phyloP scores from a whole-genome alignment of 2,888 invertebrate species.

The Adelognathus sp. region DNA sequence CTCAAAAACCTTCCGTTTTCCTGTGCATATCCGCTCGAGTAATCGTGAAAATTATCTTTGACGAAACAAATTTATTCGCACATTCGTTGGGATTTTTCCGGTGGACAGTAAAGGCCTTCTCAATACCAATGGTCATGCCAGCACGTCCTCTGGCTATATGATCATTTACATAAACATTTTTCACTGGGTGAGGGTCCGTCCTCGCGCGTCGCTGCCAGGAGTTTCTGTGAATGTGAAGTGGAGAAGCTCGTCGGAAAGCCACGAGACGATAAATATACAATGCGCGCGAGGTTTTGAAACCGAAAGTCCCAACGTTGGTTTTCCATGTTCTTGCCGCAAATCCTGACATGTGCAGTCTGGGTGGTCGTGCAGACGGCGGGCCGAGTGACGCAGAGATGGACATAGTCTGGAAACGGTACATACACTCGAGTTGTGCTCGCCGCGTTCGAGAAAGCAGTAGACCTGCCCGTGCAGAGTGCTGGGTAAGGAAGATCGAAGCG shows the following conservation, averaged over 20 bases:
- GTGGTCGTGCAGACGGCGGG: neutral
- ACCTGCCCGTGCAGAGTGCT: neutral
- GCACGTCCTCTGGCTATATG: too few species aligned
- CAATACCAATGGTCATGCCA: neutral
- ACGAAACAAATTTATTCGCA: too few species aligned
- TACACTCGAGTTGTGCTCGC: neutral
- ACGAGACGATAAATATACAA: slow-evolving; percentile 6
- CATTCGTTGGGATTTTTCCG: neutral
- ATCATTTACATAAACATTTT: neutral
- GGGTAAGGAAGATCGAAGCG: neutral
- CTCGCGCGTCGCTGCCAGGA: neutral
- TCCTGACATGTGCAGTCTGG: slow-evolving; percentile 19
- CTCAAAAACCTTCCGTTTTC: too few species aligned
- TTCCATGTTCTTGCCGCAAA: slow-evolving; percentile 37
- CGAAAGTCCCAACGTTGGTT: neutral
- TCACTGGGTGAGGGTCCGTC: neutral
- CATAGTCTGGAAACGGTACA: slow-evolving; percentile 15
- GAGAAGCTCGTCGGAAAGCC: neutral
- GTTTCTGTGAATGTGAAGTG: neutral
- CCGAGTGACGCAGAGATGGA: slow-evolving; percentile 13
- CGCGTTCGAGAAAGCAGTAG: slow-evolving; percentile 12
- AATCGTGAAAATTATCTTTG: too few species aligned
- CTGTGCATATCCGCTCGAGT: too few species aligned
- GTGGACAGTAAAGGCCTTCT: neutral
- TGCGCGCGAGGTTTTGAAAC: neutral